Conservation (phyloP, 1,140 invertebrate genomes). For the Pachyrhynchus sulphureomaculatus region DNA sequence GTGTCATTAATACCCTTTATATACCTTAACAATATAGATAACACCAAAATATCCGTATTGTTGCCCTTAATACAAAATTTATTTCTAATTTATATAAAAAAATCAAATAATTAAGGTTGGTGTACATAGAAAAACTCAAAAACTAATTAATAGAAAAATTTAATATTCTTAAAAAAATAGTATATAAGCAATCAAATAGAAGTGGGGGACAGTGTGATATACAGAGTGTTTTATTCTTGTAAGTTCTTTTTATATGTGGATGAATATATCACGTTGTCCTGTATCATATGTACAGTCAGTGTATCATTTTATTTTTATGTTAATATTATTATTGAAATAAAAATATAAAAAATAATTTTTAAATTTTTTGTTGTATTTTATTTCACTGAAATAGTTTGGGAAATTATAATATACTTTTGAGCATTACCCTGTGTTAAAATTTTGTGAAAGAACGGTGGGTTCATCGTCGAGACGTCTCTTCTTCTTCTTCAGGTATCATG, state of each 20-base stretch:
- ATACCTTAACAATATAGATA: no score
- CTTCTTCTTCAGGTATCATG: no score
- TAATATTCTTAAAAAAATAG: background rate
- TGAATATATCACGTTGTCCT: slow-evolving; percentile 39
- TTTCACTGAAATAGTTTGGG: no score
- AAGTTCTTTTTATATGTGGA: slow-evolving; percentile 26
- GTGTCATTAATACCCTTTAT: no score
- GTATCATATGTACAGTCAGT: slow-evolving; percentile 44
- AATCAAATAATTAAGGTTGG: slow-evolving; percentile 13
- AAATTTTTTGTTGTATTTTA: slow-evolving; percentile 3
- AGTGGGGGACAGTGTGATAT: slow-evolving; percentile 33
- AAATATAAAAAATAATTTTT: background rate
- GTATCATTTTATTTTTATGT: slow-evolving; percentile 47
- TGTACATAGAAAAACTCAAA: slow-evolving; percentile 4
- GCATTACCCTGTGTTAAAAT: no score
- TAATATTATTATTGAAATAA: slow-evolving; percentile 35
- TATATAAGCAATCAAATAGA: slow-evolving; percentile 10
- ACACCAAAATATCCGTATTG: no score
- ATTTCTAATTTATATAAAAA: background rate
- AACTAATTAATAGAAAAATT: slow-evolving; percentile 26
- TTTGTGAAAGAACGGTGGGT: no score
- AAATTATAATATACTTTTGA: no score
- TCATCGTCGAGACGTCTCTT: no score
- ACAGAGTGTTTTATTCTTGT: slow-evolving; percentile 27
- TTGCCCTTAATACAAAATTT: no score